Evolutionary conservation across 2,888 invertebrate species (phyloP).

Genomic region (Epinotia brunnichana): DNA sequence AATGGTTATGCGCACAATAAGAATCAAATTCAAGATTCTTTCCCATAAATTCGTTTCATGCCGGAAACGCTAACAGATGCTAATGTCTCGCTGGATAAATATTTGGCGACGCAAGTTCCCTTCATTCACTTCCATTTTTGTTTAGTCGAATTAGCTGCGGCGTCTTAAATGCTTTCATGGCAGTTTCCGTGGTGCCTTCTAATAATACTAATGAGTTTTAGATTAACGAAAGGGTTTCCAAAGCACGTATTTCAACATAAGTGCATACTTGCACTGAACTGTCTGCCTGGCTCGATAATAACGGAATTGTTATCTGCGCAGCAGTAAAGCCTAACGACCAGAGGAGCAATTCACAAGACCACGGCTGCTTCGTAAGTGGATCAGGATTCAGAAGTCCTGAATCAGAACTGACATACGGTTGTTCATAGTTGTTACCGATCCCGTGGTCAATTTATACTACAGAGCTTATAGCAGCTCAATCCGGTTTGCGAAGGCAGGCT

Average conservation of each 20-base stretch:
- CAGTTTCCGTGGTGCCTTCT: neutral
- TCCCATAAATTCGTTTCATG: constrained; percentile 9
- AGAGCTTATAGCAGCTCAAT: neutral
- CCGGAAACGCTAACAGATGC: constrained; percentile 40
- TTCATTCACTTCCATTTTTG: constrained; percentile 26
- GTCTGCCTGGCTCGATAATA: constrained; percentile 20
- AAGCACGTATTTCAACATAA: constrained; percentile 10
- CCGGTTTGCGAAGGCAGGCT: neutral
- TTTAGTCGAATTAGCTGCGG: constrained; percentile 32
- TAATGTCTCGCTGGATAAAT: constrained; percentile 33
- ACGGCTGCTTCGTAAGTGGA: neutral
- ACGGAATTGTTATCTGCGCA: constrained; percentile 20
- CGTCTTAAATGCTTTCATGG: constrained; percentile 27
- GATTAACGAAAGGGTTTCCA: constrained; percentile 3
- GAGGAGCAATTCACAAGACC: neutral
- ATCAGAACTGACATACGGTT: neutral
- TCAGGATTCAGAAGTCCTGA: neutral
- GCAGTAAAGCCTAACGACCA: constrained; percentile 14
- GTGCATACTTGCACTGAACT: neutral
- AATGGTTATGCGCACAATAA: constrained; percentile 23
- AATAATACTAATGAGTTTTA: neutral
- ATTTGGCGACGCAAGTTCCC: constrained; percentile 27
- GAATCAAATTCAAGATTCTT: neutral
- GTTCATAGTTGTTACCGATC: neutral
- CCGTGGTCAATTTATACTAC: neutral